Base-by-base conservation (phyloP, 2,797 vertebrate species). In the Urocyon cinereoargenteus region DNA sequence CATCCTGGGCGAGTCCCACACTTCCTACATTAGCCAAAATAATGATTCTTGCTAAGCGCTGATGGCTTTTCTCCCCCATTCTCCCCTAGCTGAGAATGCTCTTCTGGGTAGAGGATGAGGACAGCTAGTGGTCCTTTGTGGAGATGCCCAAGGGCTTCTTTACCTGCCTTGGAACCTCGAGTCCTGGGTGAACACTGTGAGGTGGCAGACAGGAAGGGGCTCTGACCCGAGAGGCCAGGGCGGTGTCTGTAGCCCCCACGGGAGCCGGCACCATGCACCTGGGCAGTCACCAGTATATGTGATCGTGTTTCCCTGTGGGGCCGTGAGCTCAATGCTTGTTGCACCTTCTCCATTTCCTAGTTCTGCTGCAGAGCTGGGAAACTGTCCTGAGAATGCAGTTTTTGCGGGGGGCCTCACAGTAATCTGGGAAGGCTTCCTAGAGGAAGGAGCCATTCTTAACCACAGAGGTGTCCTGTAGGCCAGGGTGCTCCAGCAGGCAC, bases 21-120 rank as follows among this genome's bases (percentile, higher is more conserved):
- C 94, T 91, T 90, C 57, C 84, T 87, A 94, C 91, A 95, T 94
- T 91, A 97, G 64, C 53, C 6, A 40, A 78, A 96, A 85, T 82
- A 86, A 61, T 68, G 59, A 90, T 83, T 93, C 89, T 90, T 77
- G 68, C 61, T 77, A 83, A 53, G 57, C 19, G 9, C 77, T 61
- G 68, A 49, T 31, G 72, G 81, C 26, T 87, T 40, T 31, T 22
- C n/a, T 6, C 26, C 55, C 16, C 7, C 64, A 6, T 14, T 22
- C 28, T 49, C 40, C 40, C 40, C 61, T 36, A 36, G 86, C 62
- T 11, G 64, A 95, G 62, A 79, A 59, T 68, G 31, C 15, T 40
- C 86, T 86, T 91, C 86, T 70, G 86, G 51, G 57, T 86, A 19
- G 53, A 40, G 49, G 53, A 11, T 15, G 7, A 82, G 40, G 66